Percentiles rank a stretch among this genome's conserved stretches.
These are phyloP conservation scores for Griposia aprilina DNA, from an alignment of 2,888 invertebrate genomes.

Conservation along the genomic window DNA sequence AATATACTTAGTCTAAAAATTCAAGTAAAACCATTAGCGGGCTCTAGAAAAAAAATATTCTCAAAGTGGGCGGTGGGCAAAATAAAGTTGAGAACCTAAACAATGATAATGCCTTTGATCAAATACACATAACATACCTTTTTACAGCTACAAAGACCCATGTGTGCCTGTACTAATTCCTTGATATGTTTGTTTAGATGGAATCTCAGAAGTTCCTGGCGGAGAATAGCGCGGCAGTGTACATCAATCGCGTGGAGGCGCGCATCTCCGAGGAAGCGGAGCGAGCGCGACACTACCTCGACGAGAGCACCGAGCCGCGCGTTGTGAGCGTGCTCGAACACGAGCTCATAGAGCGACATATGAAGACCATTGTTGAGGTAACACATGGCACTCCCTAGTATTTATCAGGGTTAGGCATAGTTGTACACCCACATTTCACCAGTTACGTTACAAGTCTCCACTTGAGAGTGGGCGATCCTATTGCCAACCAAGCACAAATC, in stretches of 20 bases:
- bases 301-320: constrained; percentile 98
- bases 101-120: background rate
- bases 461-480: no score
- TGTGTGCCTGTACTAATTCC: background rate
- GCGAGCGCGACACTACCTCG: constrained; percentile 98
- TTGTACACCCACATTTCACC: no score
- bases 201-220: constrained; percentile 99
- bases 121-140: constrained; percentile 6
- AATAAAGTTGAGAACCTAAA: background rate
- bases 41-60: no score
- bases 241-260: constrained; percentile 99
- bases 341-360: constrained; percentile 99
- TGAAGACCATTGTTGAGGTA: constrained; percentile 94
- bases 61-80: no score
- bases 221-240: constrained; percentile 99
- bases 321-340: constrained; percentile 99
- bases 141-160: background rate
- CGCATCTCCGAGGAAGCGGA: constrained; percentile 99
- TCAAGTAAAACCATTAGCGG: no score
- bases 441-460: no score
- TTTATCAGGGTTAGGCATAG: no score
- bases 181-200: constrained; percentile 87
- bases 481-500: no score
- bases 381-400: no score
- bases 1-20: no score